Base-by-base conservation (phyloP, 35 echinoderm and acorn worm species). In the Stichopus chloronotus region DNA sequence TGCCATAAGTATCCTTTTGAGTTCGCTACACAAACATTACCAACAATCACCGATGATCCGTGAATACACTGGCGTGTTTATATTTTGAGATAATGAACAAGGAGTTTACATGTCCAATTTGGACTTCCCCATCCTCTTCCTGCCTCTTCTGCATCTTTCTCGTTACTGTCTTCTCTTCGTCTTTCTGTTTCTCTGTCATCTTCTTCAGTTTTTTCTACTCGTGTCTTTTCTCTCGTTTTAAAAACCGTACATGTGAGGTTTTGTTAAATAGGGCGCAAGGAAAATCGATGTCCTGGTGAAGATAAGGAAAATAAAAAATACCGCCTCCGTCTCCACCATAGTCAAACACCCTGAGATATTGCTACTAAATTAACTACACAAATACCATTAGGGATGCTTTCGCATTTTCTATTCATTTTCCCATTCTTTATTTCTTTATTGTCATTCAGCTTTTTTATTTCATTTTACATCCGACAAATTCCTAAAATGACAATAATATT, bases 311-410 rank as follows among this genome's bases (percentile, higher is more conserved):
- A 43, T 43, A 61, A 61, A 61, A 74, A 74, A 21, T n/a, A 74
- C 69, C 17, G 69, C 17, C 17, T n/a, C 19, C 69, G 69, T 74
- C 69, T 74, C 69, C 19, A 74, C 19, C 69, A 21, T 43, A 43
- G 30, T 43, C 69, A 74, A 74, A 74, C 19, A 74, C 69, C 17
- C 17, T 74, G 19, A 74, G 69, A 21, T 74, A 74, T 74, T 74
- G 69, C 69, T 74, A 74, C 69, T 74, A 74, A 74, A 74, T 74
- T 74, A 74, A 74, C 69, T 74, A 20, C 69, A 74, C 69, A 74
- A 74, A 74, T 74, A 74, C 69, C 69, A 74, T 74, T 74, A 74
- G 17, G 69, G 69, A 5, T n/a, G 7, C 17, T 14, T 61, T 61
- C 59, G 8, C 59, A 10, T 14, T 61, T 14, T 61, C 59, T 61